Percentiles rank a stretch among this genome's conserved stretches.
These are phyloP conservation scores for Gobio occitaniae DNA, from an alignment of 2,797 vertebrate species.

Conservation along the genomic window DNA sequence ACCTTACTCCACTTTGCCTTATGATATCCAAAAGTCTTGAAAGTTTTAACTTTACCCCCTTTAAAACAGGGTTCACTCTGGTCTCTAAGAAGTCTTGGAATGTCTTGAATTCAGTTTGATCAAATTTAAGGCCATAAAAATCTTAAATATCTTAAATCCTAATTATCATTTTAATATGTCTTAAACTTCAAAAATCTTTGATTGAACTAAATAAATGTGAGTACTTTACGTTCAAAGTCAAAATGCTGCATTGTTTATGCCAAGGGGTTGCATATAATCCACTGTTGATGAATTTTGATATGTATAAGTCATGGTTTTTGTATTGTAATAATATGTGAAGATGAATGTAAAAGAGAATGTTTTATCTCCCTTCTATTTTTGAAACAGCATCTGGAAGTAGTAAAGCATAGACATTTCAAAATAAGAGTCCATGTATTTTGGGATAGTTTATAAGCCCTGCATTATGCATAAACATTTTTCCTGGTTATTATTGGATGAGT, in stretches of 20 bases:
- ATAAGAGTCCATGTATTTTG: neutral
- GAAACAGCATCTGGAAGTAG: neutral
- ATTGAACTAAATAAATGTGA: neutral
- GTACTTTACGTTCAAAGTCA: neutral
- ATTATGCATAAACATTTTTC: neutral
- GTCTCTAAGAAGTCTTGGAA: neutral
- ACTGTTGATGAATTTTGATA: neutral
- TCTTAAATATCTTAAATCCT: neutral
- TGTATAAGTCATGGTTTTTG: neutral
- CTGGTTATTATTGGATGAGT: neutral
- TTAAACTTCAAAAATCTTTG: neutral
- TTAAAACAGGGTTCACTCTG: neutral
- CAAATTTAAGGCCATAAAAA: neutral
- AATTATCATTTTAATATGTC: neutral
- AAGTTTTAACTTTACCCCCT: neutral
- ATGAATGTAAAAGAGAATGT: neutral
- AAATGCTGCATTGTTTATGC: neutral
- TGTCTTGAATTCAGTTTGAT: neutral
- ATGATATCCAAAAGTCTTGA: neutral
- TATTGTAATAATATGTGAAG: neutral
- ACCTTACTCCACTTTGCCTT: slow-evolving; percentile 5
- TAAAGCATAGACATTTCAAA: neutral
- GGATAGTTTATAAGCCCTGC: neutral
- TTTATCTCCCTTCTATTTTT: neutral
- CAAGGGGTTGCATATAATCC: neutral